These are phyloP conservation scores for Athene noctua DNA, from an alignment of 2,113 vertebrate genomes.

Conservation along the genomic window DNA sequence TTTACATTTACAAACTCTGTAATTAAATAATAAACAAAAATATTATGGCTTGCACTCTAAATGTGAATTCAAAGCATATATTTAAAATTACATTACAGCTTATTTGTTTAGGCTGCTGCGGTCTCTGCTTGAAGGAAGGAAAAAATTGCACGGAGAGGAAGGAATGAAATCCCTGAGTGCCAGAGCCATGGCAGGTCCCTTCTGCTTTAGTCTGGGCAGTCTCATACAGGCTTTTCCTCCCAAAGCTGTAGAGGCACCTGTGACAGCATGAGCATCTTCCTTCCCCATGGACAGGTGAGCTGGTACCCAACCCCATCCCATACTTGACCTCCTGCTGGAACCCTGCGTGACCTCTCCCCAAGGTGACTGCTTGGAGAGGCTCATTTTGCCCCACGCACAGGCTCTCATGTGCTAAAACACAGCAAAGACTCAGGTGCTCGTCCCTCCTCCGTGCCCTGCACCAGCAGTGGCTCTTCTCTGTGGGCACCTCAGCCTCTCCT, in stretches of 20 bases:
- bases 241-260: not conserved
- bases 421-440: rapidly evolving
- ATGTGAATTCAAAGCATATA: conserved; percentile 9
- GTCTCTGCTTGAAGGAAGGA: not conserved
- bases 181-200: not conserved
- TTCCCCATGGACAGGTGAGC: not conserved
- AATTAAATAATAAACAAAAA: conserved; percentile 64
- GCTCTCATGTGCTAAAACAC: not conserved
- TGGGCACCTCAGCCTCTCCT: rapidly evolving
- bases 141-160: not conserved
- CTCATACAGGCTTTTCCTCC: not conserved
- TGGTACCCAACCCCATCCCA: rapidly evolving
- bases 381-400: not conserved
- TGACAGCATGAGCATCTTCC: not conserved
- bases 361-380: not conserved
- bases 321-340: not conserved
- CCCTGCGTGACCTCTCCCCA: not conserved
- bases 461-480: not conserved
- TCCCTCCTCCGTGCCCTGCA: not conserved
- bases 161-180: not conserved
- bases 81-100: conserved; percentile 26
- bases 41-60: not conserved
- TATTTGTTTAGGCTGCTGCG: conserved; percentile 27
- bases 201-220: not conserved
- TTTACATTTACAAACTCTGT: conserved; percentile 41